A percentile compares a stretch with the other conserved stretches of the same genome.
These are phyloP conservation scores for Zoanthus gigantus DNA, from an alignment of 92 coral and sea anemone genomes.

Conservation along the genomic window DNA sequence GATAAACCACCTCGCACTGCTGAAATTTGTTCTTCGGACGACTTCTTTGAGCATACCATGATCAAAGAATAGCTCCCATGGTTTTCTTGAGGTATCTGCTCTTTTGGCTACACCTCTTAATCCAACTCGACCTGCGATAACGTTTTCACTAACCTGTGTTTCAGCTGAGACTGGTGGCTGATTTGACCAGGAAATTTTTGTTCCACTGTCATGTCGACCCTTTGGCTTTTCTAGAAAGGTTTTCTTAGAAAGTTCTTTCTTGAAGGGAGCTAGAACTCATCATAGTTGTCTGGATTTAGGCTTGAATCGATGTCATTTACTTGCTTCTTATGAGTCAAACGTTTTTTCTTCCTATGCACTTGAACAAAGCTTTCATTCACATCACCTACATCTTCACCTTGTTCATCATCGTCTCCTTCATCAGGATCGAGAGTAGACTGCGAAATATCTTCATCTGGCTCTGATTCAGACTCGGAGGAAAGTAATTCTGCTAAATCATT, in stretches of 20 bases:
- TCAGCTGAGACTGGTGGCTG: conserved; percentile 24
- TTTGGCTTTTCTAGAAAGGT: conserved; percentile 23
- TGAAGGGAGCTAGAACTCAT: background rate
- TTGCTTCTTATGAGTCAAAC: background rate
- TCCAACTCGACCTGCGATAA: conserved; percentile 2
- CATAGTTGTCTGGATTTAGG: conserved; percentile 20
- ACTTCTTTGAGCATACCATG: conserved; percentile 20
- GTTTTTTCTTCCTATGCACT: conserved; percentile 12
- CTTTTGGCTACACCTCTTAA: conserved; percentile 24
- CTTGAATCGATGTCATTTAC: conserved; percentile 29
- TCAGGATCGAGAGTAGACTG: conserved; percentile 15
- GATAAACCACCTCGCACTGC: conserved; percentile 3
- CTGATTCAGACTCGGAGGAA: conserved; percentile 8
- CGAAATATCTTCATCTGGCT: conserved; percentile 10
- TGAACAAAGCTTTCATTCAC: conserved; percentile 26
- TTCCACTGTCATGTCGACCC: background rate
- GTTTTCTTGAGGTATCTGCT: conserved; percentile 1
- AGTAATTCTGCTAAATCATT: background rate
- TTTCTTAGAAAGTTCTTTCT: background rate
- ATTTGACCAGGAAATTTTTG: conserved; percentile 13
- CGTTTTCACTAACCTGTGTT: conserved; percentile 13
- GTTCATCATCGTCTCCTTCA: conserved; percentile 21
- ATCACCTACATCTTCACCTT: conserved; percentile 9
- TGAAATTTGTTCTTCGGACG: conserved; percentile 14
- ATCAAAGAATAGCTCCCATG: conserved; percentile 20